Percentiles rank a stretch among this genome's conserved stretches.
Conservation (phyloP, 1,140 invertebrate species). For the Rhopalosiphum padi region DNA sequence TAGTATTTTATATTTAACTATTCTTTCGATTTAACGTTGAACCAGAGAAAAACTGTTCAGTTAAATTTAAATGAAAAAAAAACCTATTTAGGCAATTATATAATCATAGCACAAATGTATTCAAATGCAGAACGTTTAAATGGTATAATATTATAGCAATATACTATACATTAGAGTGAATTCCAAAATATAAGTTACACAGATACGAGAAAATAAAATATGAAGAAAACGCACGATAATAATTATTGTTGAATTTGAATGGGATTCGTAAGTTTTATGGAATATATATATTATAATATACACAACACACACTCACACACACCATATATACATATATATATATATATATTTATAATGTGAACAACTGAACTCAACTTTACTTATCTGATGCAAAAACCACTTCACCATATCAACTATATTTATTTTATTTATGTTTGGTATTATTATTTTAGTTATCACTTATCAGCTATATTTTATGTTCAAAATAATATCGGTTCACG, state of each 20-base stretch:
- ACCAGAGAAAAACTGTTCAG: not conserved
- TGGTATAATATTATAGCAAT: too few species aligned
- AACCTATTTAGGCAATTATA: not conserved
- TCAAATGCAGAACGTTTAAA: not conserved
- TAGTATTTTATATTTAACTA: not conserved
- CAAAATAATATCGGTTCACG: constrained; percentile 37
- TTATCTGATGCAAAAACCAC: constrained; percentile 17
- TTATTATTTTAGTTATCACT: constrained; percentile 11
- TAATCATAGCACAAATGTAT: not conserved
- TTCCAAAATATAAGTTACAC: not conserved
- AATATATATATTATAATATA: not conserved
- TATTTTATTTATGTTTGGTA: not conserved
- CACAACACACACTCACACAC: not conserved
- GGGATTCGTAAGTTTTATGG: not conserved
- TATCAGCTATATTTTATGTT: constrained; percentile 20
- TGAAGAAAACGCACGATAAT: not conserved
- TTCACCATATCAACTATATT: not conserved
- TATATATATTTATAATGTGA: not conserved
- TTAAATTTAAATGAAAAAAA: not conserved
- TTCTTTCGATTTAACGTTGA: not conserved
- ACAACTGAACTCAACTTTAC: not conserved
- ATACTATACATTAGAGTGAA: too few species aligned
- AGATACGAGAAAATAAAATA: not conserved
- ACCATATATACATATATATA: not conserved
- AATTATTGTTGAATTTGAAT: not conserved